phyloP scores from a whole-genome alignment of 1,140 invertebrate genomes.

The Drosophila tani region DNA sequence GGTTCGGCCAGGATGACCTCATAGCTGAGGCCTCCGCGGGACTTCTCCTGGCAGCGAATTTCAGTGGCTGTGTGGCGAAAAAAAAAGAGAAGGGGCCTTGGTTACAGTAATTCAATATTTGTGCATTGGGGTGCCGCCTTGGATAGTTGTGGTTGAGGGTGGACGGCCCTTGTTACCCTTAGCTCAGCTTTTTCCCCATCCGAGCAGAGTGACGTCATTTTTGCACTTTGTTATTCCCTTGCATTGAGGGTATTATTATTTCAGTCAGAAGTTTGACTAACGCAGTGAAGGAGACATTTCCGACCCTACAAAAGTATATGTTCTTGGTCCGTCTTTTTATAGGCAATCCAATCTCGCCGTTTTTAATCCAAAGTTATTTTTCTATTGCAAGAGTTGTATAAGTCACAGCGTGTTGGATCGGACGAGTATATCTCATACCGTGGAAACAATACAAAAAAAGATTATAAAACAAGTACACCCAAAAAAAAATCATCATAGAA shows the following conservation, averaged over 20 bases:
- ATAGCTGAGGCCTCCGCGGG: conserved; percentile 95
- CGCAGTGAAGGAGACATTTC: not conserved
- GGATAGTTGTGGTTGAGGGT: conserved; percentile 34
- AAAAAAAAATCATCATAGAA: too few relatives aligned
- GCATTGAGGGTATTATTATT: not conserved
- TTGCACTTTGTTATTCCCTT: conserved; percentile 17
- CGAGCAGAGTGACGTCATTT: conserved; percentile 33
- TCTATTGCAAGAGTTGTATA: too few relatives aligned
- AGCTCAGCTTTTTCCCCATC: conserved; percentile 1
- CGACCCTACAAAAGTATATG: not conserved
- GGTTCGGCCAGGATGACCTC: conserved; percentile 97
- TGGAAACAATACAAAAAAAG: too few relatives aligned
- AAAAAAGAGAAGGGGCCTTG: not conserved
- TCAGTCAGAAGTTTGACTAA: not conserved
- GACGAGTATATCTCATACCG: too few relatives aligned
- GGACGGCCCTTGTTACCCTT: conserved; percentile 24
- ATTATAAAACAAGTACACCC: too few relatives aligned
- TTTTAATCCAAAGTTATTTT: too few relatives aligned
- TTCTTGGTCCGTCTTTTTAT: too few relatives aligned
- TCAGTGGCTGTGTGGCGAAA: conserved; percentile 89
- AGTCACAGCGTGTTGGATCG: too few relatives aligned
- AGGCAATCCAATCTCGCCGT: too few relatives aligned
- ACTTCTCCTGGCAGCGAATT: conserved; percentile 95
- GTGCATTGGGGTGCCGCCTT: conserved; percentile 34
- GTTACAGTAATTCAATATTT: conserved; percentile 66